These are phyloP conservation scores for Amphimallon solstitiale DNA, from an alignment of 2,888 invertebrate species.

Conservation along the genomic window DNA sequence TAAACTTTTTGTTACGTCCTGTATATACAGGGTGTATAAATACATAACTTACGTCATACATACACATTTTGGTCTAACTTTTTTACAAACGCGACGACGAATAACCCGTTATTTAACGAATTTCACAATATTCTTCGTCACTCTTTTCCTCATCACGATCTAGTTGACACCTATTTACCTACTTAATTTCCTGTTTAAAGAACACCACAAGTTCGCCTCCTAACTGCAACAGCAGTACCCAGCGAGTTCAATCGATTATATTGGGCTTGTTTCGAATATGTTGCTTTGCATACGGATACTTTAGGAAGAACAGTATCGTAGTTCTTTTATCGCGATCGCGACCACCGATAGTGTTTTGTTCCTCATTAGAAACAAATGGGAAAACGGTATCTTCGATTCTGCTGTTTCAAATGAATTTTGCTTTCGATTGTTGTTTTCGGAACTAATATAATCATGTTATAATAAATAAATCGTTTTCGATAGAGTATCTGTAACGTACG, in stretches of 20 bases:
- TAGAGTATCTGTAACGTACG: no score
- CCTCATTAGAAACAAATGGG: no score
- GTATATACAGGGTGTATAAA: no score
- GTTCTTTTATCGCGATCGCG: conserved; percentile 9
- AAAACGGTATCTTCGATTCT: no score
- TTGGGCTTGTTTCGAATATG: not conserved
- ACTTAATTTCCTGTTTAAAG: conserved; percentile 40
- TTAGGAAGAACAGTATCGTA: not conserved
- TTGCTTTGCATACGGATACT: no score
- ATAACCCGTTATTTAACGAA: no score
- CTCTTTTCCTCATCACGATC: not conserved
- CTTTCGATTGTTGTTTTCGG: no score
- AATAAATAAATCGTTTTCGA: no score
- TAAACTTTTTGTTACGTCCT: no score
- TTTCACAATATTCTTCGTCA: not conserved
- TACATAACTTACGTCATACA: no score
- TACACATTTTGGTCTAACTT: not conserved
- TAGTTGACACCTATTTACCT: conserved; percentile 31
- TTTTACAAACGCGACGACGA: not conserved
- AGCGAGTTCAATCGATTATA: not conserved
- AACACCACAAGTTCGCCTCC: conserved; percentile 42
- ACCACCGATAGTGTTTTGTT: not conserved
- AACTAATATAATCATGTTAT: no score
- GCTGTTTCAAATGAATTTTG: no score
- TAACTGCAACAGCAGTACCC: conserved; percentile 45